A percentile compares a stretch with the other conserved stretches of the same genome.
These are phyloP conservation scores for Serrognathus titanus DNA, from an alignment of 2,888 invertebrate genomes.

Conservation along the genomic window DNA sequence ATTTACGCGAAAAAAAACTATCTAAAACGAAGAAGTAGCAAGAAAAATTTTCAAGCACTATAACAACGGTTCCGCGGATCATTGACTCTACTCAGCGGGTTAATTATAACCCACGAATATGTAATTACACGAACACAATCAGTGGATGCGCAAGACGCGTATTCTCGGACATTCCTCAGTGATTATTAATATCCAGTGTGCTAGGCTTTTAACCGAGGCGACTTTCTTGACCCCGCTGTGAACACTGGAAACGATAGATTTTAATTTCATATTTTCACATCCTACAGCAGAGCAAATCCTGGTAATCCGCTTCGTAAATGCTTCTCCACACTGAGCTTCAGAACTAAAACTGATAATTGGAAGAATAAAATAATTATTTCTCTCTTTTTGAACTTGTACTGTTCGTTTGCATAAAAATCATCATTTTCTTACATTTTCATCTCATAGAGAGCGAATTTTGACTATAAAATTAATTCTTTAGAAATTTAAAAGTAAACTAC, in stretches of 20 bases:
- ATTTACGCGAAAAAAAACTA: too few relatives aligned
- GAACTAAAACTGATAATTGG: too few relatives aligned
- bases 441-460: too few relatives aligned
- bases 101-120: conserved; percentile 50
- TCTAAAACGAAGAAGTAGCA: conserved; percentile 10
- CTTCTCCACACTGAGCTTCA: too few relatives aligned
- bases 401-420: too few relatives aligned
- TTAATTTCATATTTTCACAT: conserved; percentile 18
- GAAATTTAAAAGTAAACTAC: too few relatives aligned
- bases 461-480: too few relatives aligned
- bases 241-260: conserved; percentile 21
- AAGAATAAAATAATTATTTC: too few relatives aligned
- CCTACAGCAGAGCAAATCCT: not conserved
- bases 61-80: conserved; percentile 38
- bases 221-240: conserved; percentile 27
- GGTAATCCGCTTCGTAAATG: too few relatives aligned
- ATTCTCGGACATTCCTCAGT: conserved; percentile 35
- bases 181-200: conserved; percentile 36
- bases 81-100: conserved; percentile 44
- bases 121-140: conserved; percentile 50
- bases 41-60: conserved; percentile 26
- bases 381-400: too few relatives aligned
- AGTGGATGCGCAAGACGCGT: conserved; percentile 40
- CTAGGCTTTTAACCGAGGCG: conserved; percentile 20
- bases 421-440: too few relatives aligned